Base-by-base conservation (phyloP, 2,797 vertebrate species). In the Zenarchopterus dispar region DNA sequence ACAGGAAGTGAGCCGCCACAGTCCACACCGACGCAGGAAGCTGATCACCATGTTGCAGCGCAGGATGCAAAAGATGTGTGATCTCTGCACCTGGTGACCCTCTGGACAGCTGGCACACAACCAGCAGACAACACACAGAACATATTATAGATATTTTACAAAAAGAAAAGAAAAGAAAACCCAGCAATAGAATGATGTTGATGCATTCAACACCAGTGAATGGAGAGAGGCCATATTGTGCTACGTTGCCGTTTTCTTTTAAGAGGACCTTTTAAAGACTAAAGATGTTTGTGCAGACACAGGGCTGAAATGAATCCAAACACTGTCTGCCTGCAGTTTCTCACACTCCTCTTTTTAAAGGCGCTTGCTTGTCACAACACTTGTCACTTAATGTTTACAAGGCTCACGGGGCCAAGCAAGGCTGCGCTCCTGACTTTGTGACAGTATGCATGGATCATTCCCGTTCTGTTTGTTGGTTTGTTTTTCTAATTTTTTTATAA, bases 331-430 rank as follows among this genome's bases (percentile, higher is more conserved):
- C 86, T 90, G 86, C 79, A 78, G 83, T 68, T 80, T 73, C 67
- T 90, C 86, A 87, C 61, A 66, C 77, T 77, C 68, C 56, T 67
- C 60, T 73, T 81, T 89, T 86, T 86, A 86, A 81, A 86, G 74
- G 74, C 74, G 67, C 84, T 83, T 33, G 73, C 57, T 84, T 85
- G 85, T 90, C 84, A 87, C 90, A 89, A 85, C 87, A 90, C 77
- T 80, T 86, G 85, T 86, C 85, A 79, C 80, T 86, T 84, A 79
- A 76, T 78, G 89, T 92, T 91, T 86, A 90, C 89, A 84, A 66
- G 81, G 77, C 82, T 85, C 70, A 6, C 10, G 22, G 61, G 74
- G 84, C 70, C 73, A n/a, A 52, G 64, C 67, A 45, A 84, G 74
- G 77, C 73, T 84, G 73, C 57, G 75, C 84, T 83, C 74, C 74